Percentiles rank a stretch among this genome's conserved stretches.
These are phyloP conservation scores for Synanthedon vespiformis DNA, from an alignment of 2,888 invertebrate species.

Conservation along the genomic window DNA sequence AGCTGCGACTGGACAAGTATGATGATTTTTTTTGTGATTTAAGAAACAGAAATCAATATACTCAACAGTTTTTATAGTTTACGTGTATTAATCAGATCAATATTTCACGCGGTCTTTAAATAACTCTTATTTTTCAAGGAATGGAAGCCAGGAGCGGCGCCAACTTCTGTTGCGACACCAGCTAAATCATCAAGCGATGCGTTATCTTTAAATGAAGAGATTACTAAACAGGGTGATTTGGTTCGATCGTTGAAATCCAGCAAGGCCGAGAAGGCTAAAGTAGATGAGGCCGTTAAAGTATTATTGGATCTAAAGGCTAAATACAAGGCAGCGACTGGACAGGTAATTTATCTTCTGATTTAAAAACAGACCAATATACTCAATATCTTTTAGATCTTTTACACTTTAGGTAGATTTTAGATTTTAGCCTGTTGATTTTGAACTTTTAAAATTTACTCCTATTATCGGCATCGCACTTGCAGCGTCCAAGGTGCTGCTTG, in stretches of 20 bases:
- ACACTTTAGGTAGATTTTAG: no score
- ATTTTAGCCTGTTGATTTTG: no score
- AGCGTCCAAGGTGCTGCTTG: no score
- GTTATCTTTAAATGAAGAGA: conserved; percentile 31
- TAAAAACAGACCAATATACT: no score
- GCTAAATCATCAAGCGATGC: conserved; percentile 9
- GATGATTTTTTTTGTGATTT: conserved; percentile 8
- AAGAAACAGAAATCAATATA: not conserved
- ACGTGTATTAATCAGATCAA: conserved; percentile 7
- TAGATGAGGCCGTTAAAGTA: conserved; percentile 56
- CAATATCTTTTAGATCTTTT: no score
- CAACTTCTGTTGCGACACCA: conserved; percentile 8
- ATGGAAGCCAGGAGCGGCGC: conserved; percentile 26
- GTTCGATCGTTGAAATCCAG: conserved; percentile 77
- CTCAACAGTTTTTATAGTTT: no score
- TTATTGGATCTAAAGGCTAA: conserved; percentile 79
- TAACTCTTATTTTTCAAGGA: conserved; percentile 7
- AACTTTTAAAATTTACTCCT: no score
- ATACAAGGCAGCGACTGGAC: conserved; percentile 71
- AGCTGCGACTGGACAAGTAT: conserved; percentile 33
- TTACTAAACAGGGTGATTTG: conserved; percentile 73
- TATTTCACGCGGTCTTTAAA: not conserved
- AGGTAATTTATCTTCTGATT: conserved; percentile 16
- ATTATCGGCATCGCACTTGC: no score
- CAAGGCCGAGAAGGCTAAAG: conserved; percentile 60